Conservation (phyloP, 92 coral and sea anemone genomes). For the Epizoanthus stellaris region DNA sequence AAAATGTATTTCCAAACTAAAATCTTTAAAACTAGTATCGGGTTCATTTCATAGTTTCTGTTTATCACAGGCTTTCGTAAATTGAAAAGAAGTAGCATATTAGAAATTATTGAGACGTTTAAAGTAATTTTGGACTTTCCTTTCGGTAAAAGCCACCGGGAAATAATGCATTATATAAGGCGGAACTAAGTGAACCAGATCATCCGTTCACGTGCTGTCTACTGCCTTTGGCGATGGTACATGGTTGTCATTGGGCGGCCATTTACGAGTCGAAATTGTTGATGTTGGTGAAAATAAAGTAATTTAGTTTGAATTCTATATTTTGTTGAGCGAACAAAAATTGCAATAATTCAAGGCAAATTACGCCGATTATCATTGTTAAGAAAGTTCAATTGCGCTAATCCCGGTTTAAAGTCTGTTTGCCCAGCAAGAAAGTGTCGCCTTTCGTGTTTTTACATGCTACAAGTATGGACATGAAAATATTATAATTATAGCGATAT, state of each 20-base stretch:
- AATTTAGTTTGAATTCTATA: not conserved
- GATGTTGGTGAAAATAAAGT: not conserved
- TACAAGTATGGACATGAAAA: not conserved
- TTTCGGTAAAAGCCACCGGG: not conserved
- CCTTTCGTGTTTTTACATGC: not conserved
- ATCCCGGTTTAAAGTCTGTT: not conserved
- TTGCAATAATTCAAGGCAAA: no score
- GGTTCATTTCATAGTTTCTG: not conserved
- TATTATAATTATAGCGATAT: not conserved
- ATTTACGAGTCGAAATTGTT: not conserved
- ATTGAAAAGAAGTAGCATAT: not conserved
- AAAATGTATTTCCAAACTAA: no score
- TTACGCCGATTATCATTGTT: no score
- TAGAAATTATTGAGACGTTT: not conserved
- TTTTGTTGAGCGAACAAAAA: not conserved
- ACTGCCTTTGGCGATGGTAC: constrained; percentile 5
- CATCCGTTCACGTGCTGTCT: not conserved
- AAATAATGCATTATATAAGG: not conserved
- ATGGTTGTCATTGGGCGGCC: not conserved
- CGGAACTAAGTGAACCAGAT: not conserved
- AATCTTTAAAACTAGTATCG: no score
- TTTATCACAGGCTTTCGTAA: not conserved
- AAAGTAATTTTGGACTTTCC: not conserved
- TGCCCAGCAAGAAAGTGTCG: not conserved
- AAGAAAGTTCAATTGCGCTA: no score